Conservation (phyloP, 2,888 invertebrate species). For the Drosophila demipolita region DNA sequence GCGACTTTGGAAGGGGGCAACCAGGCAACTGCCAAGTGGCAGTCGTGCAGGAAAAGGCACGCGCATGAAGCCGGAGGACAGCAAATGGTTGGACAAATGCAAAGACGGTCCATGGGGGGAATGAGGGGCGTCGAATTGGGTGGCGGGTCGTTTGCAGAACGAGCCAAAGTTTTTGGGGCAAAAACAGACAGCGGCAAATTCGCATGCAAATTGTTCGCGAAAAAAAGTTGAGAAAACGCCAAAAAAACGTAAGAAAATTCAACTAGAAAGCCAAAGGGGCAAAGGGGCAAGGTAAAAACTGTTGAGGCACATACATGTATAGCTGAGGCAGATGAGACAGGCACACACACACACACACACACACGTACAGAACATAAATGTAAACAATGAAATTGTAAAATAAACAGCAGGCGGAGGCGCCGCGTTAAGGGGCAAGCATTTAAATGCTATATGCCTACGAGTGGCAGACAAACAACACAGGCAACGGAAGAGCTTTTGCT, state of each 20-base stretch:
- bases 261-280: slow-evolving; percentile 17
- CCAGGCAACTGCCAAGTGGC: slow-evolving; percentile 64
- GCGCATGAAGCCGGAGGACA: slow-evolving; percentile 62
- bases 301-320: slow-evolving; percentile 35
- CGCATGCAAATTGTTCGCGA: slow-evolving; percentile 81
- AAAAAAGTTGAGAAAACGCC: slow-evolving; percentile 70
- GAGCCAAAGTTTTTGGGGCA: slow-evolving; percentile 44
- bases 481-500: slow-evolving; percentile 76
- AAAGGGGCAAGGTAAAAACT: slow-evolving; percentile 26
- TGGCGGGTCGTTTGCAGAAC: slow-evolving; percentile 10
- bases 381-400: slow-evolving; percentile 80
- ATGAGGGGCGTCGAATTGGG: neutral
- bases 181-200: slow-evolving; percentile 74
- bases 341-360: slow-evolving; percentile 28
- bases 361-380: slow-evolving; percentile 66
- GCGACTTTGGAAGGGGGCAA: slow-evolving; percentile 2
- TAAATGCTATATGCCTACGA: slow-evolving; percentile 40
- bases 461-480: slow-evolving; percentile 68
- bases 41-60: slow-evolving; percentile 78
- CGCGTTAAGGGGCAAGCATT: slow-evolving; percentile 11
- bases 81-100: slow-evolving; percentile 53
- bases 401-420: slow-evolving; percentile 50
- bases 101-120: slow-evolving; percentile 30
- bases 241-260: slow-evolving; percentile 58
- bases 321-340: slow-evolving; percentile 21